Conservation (phyloP, 1,140 invertebrate genomes). For the Aphelinus atriplicis region DNA sequence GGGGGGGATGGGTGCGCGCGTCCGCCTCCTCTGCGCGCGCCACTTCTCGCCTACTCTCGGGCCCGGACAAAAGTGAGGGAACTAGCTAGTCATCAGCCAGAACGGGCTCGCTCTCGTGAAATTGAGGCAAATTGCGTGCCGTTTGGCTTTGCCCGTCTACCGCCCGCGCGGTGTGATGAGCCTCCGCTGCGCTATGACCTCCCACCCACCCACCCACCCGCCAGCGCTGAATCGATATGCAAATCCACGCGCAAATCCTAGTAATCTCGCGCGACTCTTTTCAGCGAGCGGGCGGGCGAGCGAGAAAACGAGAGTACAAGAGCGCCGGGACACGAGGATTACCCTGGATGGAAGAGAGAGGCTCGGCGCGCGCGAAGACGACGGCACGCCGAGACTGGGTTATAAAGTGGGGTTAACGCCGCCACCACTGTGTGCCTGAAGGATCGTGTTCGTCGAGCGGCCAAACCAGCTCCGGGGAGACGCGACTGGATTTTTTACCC, state of each 20-base stretch:
- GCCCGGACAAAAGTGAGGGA: no score
- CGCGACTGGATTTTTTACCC: not conserved
- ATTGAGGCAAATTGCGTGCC: conserved; percentile 62
- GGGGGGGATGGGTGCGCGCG: not conserved
- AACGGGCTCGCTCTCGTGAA: conserved; percentile 34
- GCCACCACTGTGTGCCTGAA: conserved; percentile 47
- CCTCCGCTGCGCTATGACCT: no score
- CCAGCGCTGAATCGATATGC: conserved; percentile 61
- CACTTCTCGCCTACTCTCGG: not conserved
- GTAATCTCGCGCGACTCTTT: conserved; percentile 55
- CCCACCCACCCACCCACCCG: no score
- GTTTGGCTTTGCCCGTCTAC: conserved; percentile 46
- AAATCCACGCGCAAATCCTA: conserved; percentile 65
- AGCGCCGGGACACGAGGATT: conserved; percentile 22
- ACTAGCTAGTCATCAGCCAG: no score
- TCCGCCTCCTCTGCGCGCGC: not conserved
- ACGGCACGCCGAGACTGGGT: conserved; percentile 49
- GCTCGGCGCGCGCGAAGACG: conserved; percentile 4
- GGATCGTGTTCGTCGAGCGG: conserved; percentile 56
- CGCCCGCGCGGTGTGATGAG: no score
- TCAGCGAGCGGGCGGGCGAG: not conserved
- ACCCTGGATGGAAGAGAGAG: conserved; percentile 19
- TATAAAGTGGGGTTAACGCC: conserved; percentile 62
- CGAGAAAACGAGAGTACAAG: conserved; percentile 23
- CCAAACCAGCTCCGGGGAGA: no score